A percentile compares a stretch with the other conserved stretches of the same genome.
Evolutionary conservation across 2,113 vertebrate genomes (phyloP).

Genomic region (Stigmatopora nigra): DNA sequence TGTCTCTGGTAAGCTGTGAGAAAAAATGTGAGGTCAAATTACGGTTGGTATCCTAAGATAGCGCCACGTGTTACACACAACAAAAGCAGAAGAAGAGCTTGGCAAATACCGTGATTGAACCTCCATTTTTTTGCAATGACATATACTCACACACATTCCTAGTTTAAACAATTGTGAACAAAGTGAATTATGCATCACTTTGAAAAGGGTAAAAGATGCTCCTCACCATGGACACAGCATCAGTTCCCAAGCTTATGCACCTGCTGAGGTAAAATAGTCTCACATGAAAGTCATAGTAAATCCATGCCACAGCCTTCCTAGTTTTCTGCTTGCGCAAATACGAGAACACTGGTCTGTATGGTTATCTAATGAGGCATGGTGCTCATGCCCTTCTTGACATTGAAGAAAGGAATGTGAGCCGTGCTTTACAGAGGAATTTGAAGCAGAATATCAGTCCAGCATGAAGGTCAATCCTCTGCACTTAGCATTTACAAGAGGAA

Average conservation of each 20-base stretch:
- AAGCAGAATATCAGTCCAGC: conserved; percentile 2
- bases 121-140: conserved; percentile 3
- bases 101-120: conserved; percentile 25
- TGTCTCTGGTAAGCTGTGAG: conserved; percentile 35
- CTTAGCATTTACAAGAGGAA: conserved; percentile 38
- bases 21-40: conserved; percentile 21
- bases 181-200: conserved; percentile 48
- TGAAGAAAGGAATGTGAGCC: conserved; percentile 52
- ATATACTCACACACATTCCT: not conserved
- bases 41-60: not conserved
- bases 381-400: conserved; percentile 46
- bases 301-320: conserved; percentile 12
- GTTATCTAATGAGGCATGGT: conserved; percentile 57
- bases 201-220: conserved; percentile 36
- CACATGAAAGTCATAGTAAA: conserved; percentile 10
- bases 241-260: conserved; percentile 21
- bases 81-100: conserved; percentile 28
- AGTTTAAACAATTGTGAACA: conserved; percentile 11
- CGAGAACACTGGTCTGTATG: conserved; percentile 42
- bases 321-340: conserved; percentile 21
- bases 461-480: conserved; percentile 14
- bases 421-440: conserved; percentile 48
- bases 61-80: conserved; percentile 24
- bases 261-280: conserved; percentile 32
- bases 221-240: conserved; percentile 26